Conservation (phyloP, 2,888 invertebrate species). For the Agrochola litura region DNA sequence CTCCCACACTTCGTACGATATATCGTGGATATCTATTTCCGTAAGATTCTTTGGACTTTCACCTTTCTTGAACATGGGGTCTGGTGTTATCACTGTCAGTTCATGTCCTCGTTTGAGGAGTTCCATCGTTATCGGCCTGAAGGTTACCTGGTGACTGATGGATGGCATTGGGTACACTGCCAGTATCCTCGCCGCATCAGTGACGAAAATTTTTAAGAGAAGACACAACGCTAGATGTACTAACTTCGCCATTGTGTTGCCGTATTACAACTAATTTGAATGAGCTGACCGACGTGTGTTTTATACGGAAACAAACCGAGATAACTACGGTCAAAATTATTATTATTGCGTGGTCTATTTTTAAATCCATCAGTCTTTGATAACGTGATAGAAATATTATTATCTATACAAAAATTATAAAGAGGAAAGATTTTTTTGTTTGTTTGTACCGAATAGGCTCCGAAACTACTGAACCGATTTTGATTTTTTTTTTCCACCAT, state of each 20-base stretch:
- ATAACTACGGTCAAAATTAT: slow-evolving; percentile 22
- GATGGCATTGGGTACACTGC: slow-evolving; percentile 76
- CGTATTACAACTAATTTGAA: slow-evolving; percentile 14
- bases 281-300: slow-evolving; percentile 1
- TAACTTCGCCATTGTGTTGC: slow-evolving; percentile 24
- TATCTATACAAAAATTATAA: too few species aligned
- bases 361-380: neutral
- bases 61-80: slow-evolving; percentile 74
- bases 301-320: slow-evolving; percentile 23
- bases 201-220: neutral
- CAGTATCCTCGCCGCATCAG: slow-evolving; percentile 76
- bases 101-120: slow-evolving; percentile 82
- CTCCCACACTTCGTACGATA: slow-evolving; percentile 66
- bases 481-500: too few species aligned
- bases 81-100: slow-evolving; percentile 78
- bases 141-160: slow-evolving; percentile 82
- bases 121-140: slow-evolving; percentile 76
- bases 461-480: too few species aligned
- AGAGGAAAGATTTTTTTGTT: too few species aligned
- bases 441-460: too few species aligned
- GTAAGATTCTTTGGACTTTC: slow-evolving; percentile 73
- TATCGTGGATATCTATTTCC: slow-evolving; percentile 78
- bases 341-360: neutral
- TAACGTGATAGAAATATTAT: neutral
- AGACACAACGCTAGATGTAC: neutral